Conservation (phyloP, 1,140 invertebrate genomes). For the Neodiprion virginianus region DNA sequence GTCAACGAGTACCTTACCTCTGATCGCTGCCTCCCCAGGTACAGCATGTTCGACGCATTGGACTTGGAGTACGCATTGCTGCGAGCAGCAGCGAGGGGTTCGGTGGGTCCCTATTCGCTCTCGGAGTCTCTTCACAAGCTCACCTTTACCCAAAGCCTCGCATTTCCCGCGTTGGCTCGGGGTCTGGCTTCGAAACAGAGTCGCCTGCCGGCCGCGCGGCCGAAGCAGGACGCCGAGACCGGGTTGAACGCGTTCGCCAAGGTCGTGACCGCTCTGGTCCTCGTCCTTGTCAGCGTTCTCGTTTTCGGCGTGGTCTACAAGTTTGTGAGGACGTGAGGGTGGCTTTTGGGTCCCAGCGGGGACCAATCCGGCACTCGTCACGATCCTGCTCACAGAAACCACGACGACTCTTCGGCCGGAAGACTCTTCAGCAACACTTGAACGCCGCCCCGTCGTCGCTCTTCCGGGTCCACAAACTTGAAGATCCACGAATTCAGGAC, state of each 20-base stretch:
- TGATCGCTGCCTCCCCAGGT: constrained; percentile 46
- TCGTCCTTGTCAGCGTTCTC: constrained; percentile 75
- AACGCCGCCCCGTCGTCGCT: neutral
- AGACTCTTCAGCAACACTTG: constrained; percentile 28
- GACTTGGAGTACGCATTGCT: constrained; percentile 75
- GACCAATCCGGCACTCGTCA: constrained; percentile 35
- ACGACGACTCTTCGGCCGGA: constrained; percentile 30
- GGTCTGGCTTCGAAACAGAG: constrained; percentile 72
- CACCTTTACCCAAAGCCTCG: constrained; percentile 77
- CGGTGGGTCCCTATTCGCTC: constrained; percentile 74
- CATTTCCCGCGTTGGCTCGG: constrained; percentile 75
- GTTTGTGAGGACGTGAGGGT: constrained; percentile 78
- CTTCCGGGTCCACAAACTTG: too few relatives aligned
- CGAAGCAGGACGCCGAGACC: constrained; percentile 67
- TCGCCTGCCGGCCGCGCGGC: constrained; percentile 63
- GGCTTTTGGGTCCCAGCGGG: constrained; percentile 69
- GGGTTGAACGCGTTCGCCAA: constrained; percentile 75
- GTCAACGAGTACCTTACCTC: too few relatives aligned
- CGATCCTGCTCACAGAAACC: constrained; percentile 23
- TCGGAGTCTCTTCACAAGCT: constrained; percentile 77
- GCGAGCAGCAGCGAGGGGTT: constrained; percentile 72
- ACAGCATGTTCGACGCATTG: constrained; percentile 74
- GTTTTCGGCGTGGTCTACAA: constrained; percentile 80
- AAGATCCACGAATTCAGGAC: too few relatives aligned
- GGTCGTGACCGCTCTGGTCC: constrained; percentile 72